A percentile compares a stretch with the other conserved stretches of the same genome.
phyloP scores from a whole-genome alignment of 2,797 vertebrate genomes.

The Meda fulgida region DNA sequence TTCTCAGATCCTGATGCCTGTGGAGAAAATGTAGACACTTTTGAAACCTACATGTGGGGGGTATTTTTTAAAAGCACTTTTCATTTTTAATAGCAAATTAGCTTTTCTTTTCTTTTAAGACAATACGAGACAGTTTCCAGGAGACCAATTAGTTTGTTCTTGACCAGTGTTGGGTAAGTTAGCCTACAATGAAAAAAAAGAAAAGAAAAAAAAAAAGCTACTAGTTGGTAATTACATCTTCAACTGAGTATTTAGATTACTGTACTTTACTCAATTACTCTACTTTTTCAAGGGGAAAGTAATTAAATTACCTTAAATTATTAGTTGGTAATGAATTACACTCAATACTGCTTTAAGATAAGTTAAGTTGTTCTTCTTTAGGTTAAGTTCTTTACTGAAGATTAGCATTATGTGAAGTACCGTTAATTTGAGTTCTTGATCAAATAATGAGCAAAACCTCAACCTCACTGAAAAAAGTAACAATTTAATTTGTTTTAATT shows the following conservation, averaged over 20 bases:
- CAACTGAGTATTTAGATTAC: neutral
- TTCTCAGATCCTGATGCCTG: conserved; percentile 39
- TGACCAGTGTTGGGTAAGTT: neutral
- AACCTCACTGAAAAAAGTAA: neutral
- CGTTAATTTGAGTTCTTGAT: neutral
- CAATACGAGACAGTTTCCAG: neutral
- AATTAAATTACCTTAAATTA: neutral
- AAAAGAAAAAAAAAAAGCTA: neutral
- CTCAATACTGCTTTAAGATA: neutral
- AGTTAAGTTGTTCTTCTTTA: neutral
- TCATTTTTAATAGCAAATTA: neutral
- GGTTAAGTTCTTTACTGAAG: neutral
- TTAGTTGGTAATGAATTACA: neutral
- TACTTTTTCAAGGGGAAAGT: neutral
- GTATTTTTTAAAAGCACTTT: neutral
- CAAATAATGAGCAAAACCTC: neutral
- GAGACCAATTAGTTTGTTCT: neutral
- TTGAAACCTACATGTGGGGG: neutral
- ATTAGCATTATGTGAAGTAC: neutral
- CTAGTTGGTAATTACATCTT: neutral
- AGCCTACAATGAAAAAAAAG: no score
- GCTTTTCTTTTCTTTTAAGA: neutral
- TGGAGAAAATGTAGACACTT: conserved; percentile 28
- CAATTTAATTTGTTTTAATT: neutral
- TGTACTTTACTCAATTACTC: neutral